Evolutionary conservation across 1,140 invertebrate genomes (phyloP).

Genomic region (Harlomillsia oculata): DNA sequence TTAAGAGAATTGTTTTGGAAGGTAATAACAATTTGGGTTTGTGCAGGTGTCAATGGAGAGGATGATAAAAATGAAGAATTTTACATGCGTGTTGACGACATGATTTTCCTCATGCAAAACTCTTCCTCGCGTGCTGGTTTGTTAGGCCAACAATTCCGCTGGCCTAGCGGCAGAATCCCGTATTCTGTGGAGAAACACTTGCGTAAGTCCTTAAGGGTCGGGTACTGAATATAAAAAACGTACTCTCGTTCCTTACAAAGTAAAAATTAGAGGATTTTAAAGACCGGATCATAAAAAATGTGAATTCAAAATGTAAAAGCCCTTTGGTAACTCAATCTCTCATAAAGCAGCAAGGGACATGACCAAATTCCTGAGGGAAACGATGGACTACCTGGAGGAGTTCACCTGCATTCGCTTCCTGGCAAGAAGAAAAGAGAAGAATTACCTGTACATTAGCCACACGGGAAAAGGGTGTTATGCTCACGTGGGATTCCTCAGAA

Average conservation of each 20-base stretch:
- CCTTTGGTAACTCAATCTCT: not conserved
- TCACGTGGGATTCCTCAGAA: conserved; percentile 17
- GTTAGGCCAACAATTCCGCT: conserved; percentile 9
- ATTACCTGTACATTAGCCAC: conserved; percentile 18
- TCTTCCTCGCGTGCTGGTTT: conserved; percentile 9
- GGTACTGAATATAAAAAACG: not conserved
- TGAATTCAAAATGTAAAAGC: not conserved
- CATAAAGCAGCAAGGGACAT: conserved; percentile 15
- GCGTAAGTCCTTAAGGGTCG: conserved; percentile 1
- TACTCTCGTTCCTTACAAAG: not conserved
- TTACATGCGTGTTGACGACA: conserved; percentile 20
- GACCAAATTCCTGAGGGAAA: conserved; percentile 8
- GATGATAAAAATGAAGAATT: not conserved
- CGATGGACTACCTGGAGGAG: conserved; percentile 17
- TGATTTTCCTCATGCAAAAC: conserved; percentile 12
- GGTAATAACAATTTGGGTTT: no score
- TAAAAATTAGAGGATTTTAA: no score
- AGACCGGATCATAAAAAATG: no score
- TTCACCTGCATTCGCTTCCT: conserved; percentile 16
- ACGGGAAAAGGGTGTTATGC: conserved; percentile 17
- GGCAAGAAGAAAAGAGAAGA: conserved; percentile 9
- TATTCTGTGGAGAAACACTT: conserved; percentile 7
- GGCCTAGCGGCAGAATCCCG: conserved; percentile 12
- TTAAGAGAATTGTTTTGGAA: no score
- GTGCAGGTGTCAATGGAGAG: not conserved